These are phyloP conservation scores for Formica selysi DNA, from an alignment of 1,140 invertebrate species.

Conservation along the genomic window DNA sequence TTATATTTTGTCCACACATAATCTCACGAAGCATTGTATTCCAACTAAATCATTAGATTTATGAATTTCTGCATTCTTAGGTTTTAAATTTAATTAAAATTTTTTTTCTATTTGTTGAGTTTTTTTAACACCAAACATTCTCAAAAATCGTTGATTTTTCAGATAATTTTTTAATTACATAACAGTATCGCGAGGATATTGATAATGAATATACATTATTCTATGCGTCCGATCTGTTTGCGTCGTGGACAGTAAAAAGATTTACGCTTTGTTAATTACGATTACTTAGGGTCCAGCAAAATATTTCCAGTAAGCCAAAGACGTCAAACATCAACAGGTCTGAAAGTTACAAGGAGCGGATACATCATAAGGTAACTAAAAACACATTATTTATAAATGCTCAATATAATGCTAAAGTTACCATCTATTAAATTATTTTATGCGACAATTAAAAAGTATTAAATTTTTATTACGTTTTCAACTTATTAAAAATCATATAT, in stretches of 20 bases:
- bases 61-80: not conserved
- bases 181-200: not conserved
- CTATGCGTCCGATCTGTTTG: conserved; percentile 30
- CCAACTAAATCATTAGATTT: not conserved
- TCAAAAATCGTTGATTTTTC: not conserved
- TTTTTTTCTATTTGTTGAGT: not conserved
- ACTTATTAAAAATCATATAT: not conserved
- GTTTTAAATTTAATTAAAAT: not conserved
- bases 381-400: conserved; percentile 3
- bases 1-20: not conserved
- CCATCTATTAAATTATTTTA: conserved; percentile 15
- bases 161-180: not conserved
- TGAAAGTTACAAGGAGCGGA: conserved; percentile 89
- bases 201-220: conserved; percentile 6
- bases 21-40: not conserved
- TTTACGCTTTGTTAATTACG: conserved; percentile 72
- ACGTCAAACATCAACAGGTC: conserved; percentile 88
- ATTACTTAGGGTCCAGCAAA: conserved; percentile 85
- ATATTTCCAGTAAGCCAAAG: conserved; percentile 86
- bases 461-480: conserved; percentile 9
- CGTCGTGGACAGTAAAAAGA: conserved; percentile 64
- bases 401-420: not conserved
- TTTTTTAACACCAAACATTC: not conserved
- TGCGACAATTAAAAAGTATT: not conserved
- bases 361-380: conserved; percentile 87